Evolutionary conservation across 1,140 invertebrate genomes (phyloP).

Genomic region (Drosophila nannoptera): DNA sequence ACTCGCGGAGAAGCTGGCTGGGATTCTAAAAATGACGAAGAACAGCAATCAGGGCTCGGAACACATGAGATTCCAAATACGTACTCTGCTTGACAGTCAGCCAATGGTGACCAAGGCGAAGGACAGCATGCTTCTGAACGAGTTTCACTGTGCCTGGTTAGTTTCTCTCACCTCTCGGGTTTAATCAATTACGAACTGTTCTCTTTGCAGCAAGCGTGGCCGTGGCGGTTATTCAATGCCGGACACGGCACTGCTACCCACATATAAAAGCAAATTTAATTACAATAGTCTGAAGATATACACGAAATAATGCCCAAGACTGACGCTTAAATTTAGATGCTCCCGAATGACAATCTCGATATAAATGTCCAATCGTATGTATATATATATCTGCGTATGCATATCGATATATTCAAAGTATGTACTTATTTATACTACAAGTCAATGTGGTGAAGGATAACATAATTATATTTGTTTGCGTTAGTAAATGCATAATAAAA

Average conservation of each 20-base stretch:
- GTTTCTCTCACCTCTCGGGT: not conserved
- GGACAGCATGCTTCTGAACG: constrained; percentile 11
- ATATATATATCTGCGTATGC: not conserved
- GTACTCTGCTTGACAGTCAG: not conserved
- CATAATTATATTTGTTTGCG: not conserved
- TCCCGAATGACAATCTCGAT: too few relatives aligned
- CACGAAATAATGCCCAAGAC: constrained; percentile 18
- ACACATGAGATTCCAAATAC: constrained; percentile 1
- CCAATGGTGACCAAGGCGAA: not conserved
- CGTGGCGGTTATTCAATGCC: constrained; percentile 1
- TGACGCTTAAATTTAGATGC: not conserved
- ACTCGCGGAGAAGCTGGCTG: constrained; percentile 17
- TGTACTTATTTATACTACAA: not conserved
- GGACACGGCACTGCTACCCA: constrained; percentile 27
- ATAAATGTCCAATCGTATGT: not conserved
- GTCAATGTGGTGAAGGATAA: not conserved
- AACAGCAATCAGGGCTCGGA: not conserved
- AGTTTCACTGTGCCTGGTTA: constrained; percentile 54
- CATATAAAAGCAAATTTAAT: constrained; percentile 47
- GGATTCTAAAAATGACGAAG: constrained; percentile 4
- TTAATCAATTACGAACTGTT: not conserved
- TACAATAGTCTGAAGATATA: constrained; percentile 47
- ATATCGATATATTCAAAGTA: not conserved
- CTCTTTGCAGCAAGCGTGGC: constrained; percentile 42
- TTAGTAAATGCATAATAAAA: not conserved